These are phyloP conservation scores for Dolichallabes microphthalmus DNA, from an alignment of 2,113 vertebrate species.

Conservation along the genomic window DNA sequence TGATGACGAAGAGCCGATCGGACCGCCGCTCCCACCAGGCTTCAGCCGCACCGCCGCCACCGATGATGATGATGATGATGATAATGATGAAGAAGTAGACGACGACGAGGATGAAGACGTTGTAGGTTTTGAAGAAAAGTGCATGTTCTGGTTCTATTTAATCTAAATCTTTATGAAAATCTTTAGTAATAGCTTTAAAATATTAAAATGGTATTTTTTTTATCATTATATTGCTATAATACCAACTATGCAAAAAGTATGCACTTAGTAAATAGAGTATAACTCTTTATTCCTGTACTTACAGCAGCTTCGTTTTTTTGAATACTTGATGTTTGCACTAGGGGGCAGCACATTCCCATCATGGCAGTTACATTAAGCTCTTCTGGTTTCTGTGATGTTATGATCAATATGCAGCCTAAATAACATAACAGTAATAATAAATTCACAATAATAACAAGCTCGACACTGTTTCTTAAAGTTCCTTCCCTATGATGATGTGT, in stretches of 20 bases:
- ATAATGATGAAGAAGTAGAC: slow-evolving; percentile 65
- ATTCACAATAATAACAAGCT: not conserved
- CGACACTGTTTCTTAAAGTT: not conserved
- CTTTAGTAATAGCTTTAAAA: not conserved
- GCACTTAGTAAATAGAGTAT: too few species aligned
- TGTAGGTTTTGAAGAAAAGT: slow-evolving; percentile 70
- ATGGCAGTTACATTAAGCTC: too few species aligned
- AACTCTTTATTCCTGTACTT: too few species aligned
- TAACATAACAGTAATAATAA: not conserved
- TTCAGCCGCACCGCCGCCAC: slow-evolving; percentile 69
- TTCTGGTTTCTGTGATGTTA: not conserved
- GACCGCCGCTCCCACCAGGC: slow-evolving; percentile 78
- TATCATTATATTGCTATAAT: not conserved
- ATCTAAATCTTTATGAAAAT: too few species aligned
- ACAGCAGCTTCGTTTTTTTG: not conserved
- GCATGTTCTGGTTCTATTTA: too few species aligned
- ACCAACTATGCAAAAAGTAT: not conserved
- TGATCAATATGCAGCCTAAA: not conserved
- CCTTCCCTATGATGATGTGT: not conserved
- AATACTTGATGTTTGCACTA: slow-evolving; percentile 53
- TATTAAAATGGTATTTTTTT: not conserved
- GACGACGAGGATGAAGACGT: slow-evolving; percentile 69
- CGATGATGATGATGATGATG: slow-evolving; percentile 66
- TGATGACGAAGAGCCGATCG: slow-evolving; percentile 70
- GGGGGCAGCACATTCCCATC: slow-evolving; percentile 62